A percentile compares a stretch with the other conserved stretches of the same genome.
Conservation (phyloP, 1,140 invertebrate species). For the Reticulitermes speratus region DNA sequence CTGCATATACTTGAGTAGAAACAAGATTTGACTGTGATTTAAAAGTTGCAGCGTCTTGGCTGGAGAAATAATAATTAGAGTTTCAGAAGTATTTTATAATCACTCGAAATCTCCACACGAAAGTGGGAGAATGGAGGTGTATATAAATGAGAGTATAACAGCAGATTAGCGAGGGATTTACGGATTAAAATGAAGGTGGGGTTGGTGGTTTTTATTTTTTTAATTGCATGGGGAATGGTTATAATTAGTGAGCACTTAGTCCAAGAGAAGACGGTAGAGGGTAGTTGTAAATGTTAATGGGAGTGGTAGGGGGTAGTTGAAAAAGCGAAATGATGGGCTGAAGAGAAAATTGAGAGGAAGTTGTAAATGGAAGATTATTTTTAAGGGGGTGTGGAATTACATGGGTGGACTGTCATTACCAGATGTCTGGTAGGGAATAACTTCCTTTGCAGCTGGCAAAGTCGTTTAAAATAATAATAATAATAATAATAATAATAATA, state of each 20-base stretch:
- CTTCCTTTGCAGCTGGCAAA: not conserved
- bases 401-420: not conserved
- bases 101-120: not conserved
- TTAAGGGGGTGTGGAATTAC: not conserved
- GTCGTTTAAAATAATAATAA: not conserved
- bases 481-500: not conserved
- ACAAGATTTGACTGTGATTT: not conserved
- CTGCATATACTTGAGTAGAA: not conserved
- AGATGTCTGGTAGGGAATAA: not conserved
- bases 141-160: not conserved
- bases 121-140: not conserved
- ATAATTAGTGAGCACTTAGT: not conserved
- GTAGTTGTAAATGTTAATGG: not conserved
- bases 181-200: not conserved
- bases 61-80: not conserved
- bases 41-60: not conserved
- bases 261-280: not conserved
- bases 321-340: not conserved
- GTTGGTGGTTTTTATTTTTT: not conserved
- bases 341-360: not conserved
- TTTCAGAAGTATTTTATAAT: conserved; percentile 2
- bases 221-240: not conserved
- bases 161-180: not conserved
- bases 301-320: not conserved
- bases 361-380: not conserved